Base-by-base conservation (phyloP, 2,113 vertebrate genomes). In the Microtus richardsoni region DNA sequence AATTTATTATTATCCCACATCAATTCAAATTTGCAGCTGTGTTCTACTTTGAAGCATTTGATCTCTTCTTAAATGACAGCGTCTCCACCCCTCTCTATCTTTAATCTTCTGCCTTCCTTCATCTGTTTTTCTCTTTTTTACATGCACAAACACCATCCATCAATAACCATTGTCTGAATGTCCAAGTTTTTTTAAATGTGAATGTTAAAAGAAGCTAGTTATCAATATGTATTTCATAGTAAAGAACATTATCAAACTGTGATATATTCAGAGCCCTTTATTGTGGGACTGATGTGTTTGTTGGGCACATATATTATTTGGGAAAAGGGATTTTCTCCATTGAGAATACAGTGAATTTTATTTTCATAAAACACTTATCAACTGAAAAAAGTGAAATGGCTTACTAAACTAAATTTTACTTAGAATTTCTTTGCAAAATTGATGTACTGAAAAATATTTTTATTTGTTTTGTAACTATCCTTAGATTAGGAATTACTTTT, bases 51-150 rank as follows among this genome's bases (percentile, higher is more conserved):
- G 88, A 92, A 89, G 33, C 7, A 90, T 60, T 82, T 91, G 16
- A 66, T 89, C 39, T 78, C 82, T 97, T 95, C 66, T 96, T 62
- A 91, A 95, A 79, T 90, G 87, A 85, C 75, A 83, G 47, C 82
- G 22, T 86, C 52, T 24, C 62, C 90, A 44, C 26, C 52, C n/a
- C 39, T 94, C 64, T 96, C 86, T 96, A 84, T 92, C 94, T 96
- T 97, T 92, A 94, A 80, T 95, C 47, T 16, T 80, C 77, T 91
- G n/a, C 89, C 70, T 96, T 92, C 94, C 33, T 92, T 44, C 49
- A 85, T 92, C 49, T 86, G 75, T 90, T 94, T 94, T 92, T 89
- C 26, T 93, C 60, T 91, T 96, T 88, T 16, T 95, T 83, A 87
- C n/a, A 79, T 75, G 30, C 36, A 87, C 28, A 89, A 86, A 88